These are phyloP conservation scores for Agrochola lychnidis DNA, from an alignment of 2,888 invertebrate species.

Conservation along the genomic window DNA sequence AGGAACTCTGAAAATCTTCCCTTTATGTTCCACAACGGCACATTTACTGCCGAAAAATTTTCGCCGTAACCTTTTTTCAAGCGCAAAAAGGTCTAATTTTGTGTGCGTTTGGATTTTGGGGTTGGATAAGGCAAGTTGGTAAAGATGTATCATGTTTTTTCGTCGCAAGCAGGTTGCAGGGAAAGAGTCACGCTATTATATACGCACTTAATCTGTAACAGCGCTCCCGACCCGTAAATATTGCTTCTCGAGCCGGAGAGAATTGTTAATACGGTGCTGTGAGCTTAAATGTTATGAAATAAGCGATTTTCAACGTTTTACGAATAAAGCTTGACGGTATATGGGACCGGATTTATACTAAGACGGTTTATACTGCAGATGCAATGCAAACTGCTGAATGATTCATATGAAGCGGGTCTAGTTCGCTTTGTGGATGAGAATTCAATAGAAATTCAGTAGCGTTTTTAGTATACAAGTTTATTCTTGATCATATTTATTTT, in stretches of 20 bases:
- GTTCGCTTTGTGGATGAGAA: constrained; percentile 63
- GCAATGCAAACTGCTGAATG: constrained; percentile 69
- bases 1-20: constrained; percentile 63
- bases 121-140: constrained; percentile 51
- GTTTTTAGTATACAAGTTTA: constrained; percentile 45
- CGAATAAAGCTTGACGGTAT: constrained; percentile 54
- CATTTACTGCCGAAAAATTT: neutral
- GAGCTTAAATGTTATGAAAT: constrained; percentile 64
- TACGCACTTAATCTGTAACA: constrained; percentile 73
- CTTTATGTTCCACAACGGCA: constrained; percentile 14
- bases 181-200: constrained; percentile 69
- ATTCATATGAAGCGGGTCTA: constrained; percentile 60
- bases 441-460: constrained; percentile 60
- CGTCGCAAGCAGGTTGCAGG: constrained; percentile 60
- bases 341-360: constrained; percentile 57
- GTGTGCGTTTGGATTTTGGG: constrained; percentile 40
- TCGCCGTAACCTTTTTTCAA: neutral
- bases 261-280: constrained; percentile 68
- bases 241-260: constrained; percentile 65
- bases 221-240: constrained; percentile 69
- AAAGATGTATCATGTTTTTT: constrained; percentile 75
- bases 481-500: constrained; percentile 45
- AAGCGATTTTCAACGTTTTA: constrained; percentile 57
- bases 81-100: constrained; percentile 62
- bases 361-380: constrained; percentile 58